phyloP scores from a whole-genome alignment of 1,140 invertebrate species.

The Heterodera carotae region DNA sequence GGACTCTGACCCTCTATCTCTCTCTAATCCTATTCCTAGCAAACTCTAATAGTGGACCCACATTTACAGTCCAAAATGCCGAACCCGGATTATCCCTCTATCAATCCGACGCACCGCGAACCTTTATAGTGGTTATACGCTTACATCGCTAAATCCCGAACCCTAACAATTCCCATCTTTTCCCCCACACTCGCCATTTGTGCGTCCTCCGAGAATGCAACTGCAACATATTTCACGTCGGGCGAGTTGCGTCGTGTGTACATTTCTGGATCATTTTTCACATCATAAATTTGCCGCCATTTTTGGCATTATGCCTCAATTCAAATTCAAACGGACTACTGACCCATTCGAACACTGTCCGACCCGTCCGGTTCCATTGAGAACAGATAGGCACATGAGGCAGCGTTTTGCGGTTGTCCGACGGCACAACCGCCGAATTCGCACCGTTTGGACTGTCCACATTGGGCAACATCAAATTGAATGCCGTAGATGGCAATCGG shows the following conservation, averaged over 20 bases:
- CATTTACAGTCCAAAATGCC: too few species aligned
- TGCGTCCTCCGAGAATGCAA: constrained; percentile 32
- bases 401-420: neutral
- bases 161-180: too few species aligned
- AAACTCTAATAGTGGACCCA: too few species aligned
- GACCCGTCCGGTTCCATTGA: constrained; percentile 9
- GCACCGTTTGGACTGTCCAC: constrained; percentile 31
- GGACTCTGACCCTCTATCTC: too few species aligned
- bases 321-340: too few species aligned
- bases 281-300: neutral
- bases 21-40: too few species aligned
- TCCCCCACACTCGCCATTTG: constrained; percentile 21
- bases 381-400: constrained; percentile 20
- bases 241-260: constrained; percentile 21
- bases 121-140: too few species aligned
- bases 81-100: too few species aligned
- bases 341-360: constrained; percentile 13
- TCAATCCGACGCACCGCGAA: too few species aligned
- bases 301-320: too few species aligned
- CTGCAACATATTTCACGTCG: constrained; percentile 31
- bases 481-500: neutral
- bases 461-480: constrained; percentile 9
- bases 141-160: too few species aligned
- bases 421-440: constrained; percentile 16
- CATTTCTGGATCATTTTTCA: constrained; percentile 15